These are phyloP conservation scores for Gymnopithys bicolor DNA, from an alignment of 2,797 vertebrate genomes.

Conservation along the genomic window DNA sequence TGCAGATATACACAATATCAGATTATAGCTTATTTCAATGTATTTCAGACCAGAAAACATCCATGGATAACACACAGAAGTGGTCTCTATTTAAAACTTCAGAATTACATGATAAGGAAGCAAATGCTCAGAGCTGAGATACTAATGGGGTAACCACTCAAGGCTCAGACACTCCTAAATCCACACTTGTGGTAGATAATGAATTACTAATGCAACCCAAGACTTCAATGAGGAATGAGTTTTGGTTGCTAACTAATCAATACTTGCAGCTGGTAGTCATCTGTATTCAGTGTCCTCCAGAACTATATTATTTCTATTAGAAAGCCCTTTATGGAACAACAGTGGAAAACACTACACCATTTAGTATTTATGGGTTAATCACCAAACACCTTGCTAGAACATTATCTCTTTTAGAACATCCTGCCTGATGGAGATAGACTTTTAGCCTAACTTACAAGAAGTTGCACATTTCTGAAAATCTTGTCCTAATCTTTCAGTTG, in stretches of 20 bases:
- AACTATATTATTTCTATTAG: background rate
- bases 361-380: background rate
- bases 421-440: background rate
- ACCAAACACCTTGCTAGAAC: background rate
- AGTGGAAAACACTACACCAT: background rate
- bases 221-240: background rate
- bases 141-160: background rate
- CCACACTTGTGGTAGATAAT: background rate
- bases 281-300: background rate
- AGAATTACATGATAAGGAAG: background rate
- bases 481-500: background rate
- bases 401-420: background rate
- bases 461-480: background rate
- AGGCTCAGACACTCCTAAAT: background rate
- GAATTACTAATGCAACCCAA: background rate
- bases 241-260: background rate
- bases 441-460: background rate
- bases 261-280: background rate
- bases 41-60: background rate
- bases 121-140: background rate
- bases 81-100: rapidly evolving
- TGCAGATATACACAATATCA: background rate
- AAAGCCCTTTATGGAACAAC: background rate
- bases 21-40: background rate
- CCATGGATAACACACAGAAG: background rate